These are phyloP conservation scores for Carassius gibelio DNA, from an alignment of 2,113 vertebrate genomes.

Conservation along the genomic window DNA sequence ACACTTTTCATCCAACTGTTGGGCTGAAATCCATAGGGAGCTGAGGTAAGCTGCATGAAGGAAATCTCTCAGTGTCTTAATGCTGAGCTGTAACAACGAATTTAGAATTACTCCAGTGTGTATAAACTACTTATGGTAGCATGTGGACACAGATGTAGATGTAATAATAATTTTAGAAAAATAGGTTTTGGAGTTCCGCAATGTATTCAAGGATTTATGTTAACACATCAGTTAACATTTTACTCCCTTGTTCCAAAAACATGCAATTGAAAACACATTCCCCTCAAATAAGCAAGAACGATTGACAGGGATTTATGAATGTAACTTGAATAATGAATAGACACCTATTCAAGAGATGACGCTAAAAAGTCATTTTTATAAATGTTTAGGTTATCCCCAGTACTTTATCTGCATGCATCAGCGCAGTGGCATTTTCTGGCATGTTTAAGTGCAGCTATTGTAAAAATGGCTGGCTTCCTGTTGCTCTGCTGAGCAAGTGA, in stretches of 20 bases:
- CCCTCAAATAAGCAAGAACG: background rate
- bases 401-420: conserved; percentile 61
- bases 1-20: conserved; percentile 69
- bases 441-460: conserved; percentile 76
- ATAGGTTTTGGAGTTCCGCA: background rate
- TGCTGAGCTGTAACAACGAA: conserved; percentile 68
- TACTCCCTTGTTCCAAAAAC: background rate
- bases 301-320: background rate
- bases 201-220: background rate
- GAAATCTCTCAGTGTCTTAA: conserved; percentile 72
- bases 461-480: conserved; percentile 80
- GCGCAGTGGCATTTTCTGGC: conserved; percentile 67
- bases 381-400: background rate
- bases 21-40: conserved; percentile 66
- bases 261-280: background rate
- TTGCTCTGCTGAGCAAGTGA: conserved; percentile 78
- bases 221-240: background rate
- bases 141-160: conserved; percentile 6
- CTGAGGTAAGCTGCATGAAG: conserved; percentile 62
- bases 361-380: background rate
- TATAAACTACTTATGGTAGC: conserved; percentile 63
- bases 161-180: background rate
- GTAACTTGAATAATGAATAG: no score
- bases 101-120: conserved; percentile 62
- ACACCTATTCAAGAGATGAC: background rate